Base-by-base conservation (phyloP, 1,140 invertebrate species). In the Kradibia gibbosae region DNA sequence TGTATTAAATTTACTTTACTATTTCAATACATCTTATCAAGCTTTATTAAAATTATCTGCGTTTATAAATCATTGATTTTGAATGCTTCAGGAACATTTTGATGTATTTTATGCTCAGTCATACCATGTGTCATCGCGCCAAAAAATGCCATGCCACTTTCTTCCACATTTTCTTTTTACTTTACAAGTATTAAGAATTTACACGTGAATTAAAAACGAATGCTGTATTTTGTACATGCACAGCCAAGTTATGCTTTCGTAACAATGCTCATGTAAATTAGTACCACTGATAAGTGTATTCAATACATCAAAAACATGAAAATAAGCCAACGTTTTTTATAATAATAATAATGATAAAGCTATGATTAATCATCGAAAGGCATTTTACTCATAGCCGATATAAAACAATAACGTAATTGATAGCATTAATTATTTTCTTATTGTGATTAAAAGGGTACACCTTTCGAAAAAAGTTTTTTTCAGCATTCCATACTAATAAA, bases 191-290 rank as follows among this genome's bases (percentile, higher is more conserved):
- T 55, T 13, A 50, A 11, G 50, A 74, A 80, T 75, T 74, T 80
- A 48, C 79, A 80, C 75, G 45, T 53, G 72, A 75, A 80, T 80
- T 67, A 55, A 62, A 45, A 71, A 45, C 28, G 39, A 17, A 3
- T 5, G 42, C 7, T 45, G 42, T 5, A 45, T 45, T 45, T 45
- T 31, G 5, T 31, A 31, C n/a, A n/a, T 57, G 28, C 13, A 60
- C 25, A 13, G 28, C 57, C 31, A 57, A 57, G 53, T 60, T 60
- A 13, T 31, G 57, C 25, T 60, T 60, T 13, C 25, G 10, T 60
- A 31, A 60, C n/a, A 45, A 13, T 45, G 2, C 31, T 31, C 28
- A 31, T 60, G 10, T 1, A 11, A 31, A 60, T 31, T 31, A 3
- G 13, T 15, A 60, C 57, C 2, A 31, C 10, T 13, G 28, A n/a